These are phyloP conservation scores for Crotalus tigris DNA, from an alignment of 2,113 vertebrate species.

Conservation along the genomic window DNA sequence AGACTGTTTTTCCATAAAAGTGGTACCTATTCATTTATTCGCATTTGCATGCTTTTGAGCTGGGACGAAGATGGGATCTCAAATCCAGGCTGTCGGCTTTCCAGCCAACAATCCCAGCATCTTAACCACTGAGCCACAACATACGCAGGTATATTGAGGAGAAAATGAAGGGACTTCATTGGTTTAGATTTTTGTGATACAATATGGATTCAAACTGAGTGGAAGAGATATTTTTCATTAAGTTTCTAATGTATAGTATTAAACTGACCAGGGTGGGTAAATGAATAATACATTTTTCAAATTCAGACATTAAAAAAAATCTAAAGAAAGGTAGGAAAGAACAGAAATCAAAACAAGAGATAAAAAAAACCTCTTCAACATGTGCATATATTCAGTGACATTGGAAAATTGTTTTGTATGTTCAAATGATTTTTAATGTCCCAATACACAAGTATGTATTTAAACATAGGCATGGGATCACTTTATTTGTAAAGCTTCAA, in stretches of 20 bases:
- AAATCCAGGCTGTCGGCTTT: neutral
- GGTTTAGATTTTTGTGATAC: neutral
- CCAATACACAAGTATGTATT: neutral
- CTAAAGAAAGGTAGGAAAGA: neutral
- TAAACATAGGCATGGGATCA: neutral
- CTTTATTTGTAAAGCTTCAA: neutral
- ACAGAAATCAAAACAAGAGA: neutral
- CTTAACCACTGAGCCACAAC: neutral
- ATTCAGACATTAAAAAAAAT: neutral
- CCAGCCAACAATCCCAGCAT: neutral
- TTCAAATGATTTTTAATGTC: neutral
- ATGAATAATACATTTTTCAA: neutral
- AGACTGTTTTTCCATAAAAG: neutral
- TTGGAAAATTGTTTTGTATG: neutral
- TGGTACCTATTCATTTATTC: neutral
- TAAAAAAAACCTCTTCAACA: neutral
- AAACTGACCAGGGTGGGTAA: neutral
- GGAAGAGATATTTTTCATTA: neutral
- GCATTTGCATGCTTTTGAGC: neutral
- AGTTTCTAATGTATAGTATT: neutral
- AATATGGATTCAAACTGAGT: neutral
- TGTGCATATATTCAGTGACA: neutral
- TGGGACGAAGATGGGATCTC: neutral
- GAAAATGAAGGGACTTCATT: neutral
- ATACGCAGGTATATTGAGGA: neutral